Conservation (phyloP, 2,113 vertebrate species). For the Rhinolophus ferrumequinum region DNA sequence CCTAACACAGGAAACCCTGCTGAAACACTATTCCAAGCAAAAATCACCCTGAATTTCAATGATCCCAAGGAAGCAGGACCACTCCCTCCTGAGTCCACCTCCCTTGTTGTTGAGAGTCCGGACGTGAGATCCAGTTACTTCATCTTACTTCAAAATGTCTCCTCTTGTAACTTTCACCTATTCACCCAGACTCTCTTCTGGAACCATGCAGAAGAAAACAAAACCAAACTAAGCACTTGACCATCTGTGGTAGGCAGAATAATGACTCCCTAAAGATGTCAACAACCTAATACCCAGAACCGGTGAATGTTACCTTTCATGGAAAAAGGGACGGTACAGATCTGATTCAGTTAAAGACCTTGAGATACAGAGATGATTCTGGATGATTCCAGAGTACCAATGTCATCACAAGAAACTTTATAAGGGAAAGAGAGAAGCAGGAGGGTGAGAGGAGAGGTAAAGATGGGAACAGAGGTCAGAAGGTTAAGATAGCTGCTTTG, state of each 20-base stretch:
- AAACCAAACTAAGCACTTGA: neutral
- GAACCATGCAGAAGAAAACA: neutral
- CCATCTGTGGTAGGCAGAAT: neutral
- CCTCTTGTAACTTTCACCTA: neutral
- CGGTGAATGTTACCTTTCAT: neutral
- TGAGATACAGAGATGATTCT: neutral
- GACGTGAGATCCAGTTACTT: neutral
- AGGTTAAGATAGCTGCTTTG: neutral
- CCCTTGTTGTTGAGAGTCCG: neutral
- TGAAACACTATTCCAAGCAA: neutral
- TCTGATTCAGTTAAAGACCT: neutral
- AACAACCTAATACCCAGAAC: neutral
- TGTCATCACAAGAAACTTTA: neutral
- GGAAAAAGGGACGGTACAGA: neutral
- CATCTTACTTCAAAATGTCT: neutral
- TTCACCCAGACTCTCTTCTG: neutral
- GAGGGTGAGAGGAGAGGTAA: neutral
- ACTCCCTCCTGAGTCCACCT: neutral
- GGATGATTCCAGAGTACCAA: neutral
- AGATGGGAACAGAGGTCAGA: neutral
- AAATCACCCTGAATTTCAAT: neutral
- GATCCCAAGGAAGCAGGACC: neutral
- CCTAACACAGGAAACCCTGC: neutral
- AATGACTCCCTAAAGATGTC: neutral
- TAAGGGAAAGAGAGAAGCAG: neutral